Conservation (phyloP, 2,113 vertebrate genomes). For the Polypterus bichir region DNA sequence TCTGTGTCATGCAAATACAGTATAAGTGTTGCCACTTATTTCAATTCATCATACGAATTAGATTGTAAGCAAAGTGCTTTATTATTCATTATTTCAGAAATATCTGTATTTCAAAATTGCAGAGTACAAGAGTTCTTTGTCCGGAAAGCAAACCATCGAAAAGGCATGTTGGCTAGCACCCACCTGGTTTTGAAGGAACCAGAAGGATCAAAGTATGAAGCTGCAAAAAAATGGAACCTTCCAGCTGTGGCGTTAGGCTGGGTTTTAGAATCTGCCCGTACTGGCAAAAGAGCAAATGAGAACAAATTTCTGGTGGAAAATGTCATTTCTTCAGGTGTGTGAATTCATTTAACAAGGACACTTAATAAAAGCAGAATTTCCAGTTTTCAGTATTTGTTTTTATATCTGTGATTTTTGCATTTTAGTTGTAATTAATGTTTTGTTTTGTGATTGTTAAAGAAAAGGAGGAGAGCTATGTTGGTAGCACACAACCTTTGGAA, state of each 20-base stretch:
- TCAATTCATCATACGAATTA: not conserved
- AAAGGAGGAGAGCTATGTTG: constrained; percentile 46
- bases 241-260: constrained; percentile 74
- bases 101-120: constrained; percentile 1
- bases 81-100: too few relatives aligned
- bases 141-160: constrained; percentile 69
- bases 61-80: too few relatives aligned
- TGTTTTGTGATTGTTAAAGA: constrained; percentile 28
- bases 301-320: constrained; percentile 64
- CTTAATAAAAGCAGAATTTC: too few relatives aligned
- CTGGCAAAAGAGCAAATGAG: constrained; percentile 63
- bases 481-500: constrained; percentile 43
- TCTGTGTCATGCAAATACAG: not conserved
- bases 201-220: constrained; percentile 82
- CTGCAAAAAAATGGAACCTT: constrained; percentile 82
- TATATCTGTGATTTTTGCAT: too few relatives aligned
- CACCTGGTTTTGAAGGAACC: constrained; percentile 76
- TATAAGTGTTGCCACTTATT: not conserved
- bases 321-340: constrained; percentile 53
- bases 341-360: not conserved
- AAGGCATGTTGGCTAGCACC: constrained; percentile 83
- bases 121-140: constrained; percentile 97
- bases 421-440: too few relatives aligned
- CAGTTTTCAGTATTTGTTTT: too few relatives aligned
- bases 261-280: constrained; percentile 72